Base-by-base conservation (phyloP, 1,140 invertebrate species). In the Panagrolaimus sp. region DNA sequence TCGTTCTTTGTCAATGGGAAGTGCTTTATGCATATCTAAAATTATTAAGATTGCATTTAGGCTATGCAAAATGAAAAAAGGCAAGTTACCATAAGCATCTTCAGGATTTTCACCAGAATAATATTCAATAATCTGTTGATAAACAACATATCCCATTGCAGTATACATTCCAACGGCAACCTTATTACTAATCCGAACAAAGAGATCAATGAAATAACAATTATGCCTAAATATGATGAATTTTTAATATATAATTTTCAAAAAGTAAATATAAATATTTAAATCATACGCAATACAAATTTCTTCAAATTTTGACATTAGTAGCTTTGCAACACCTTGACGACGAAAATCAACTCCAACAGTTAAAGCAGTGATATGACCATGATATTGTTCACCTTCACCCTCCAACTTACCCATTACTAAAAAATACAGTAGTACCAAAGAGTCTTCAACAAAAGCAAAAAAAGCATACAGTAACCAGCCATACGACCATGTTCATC, bases 161-260 rank as follows among this genome's bases (percentile, higher is more conserved):
- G 90, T 90, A 83, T 99, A 99, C 94, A 98, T 98, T 77, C 92
- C 91, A 46, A 97, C 94, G 1, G 96, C 96, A 28, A 96, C 91
- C 84, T 90, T 90, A 84, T 98, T 98, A 77, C 94, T 96, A 0
- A 96, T 93, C 78, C 96, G 88, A 8, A 98, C 96, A 88, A 98
- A 98, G 14, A 98, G 85, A 85, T 98, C 96, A n/a, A 98, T 95
- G 86, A 98, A 98, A 84, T 92, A 97, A 43, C 92, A 92, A 63
- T 90, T 88, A 86, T 97, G 96, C 80, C 93, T 96, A 83, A 67
- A 88, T n/a, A n/a, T n/a, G n/a, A n/a, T n/a, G n/a, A n/a, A n/a
- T n/a, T n/a, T n/a, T n/a, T n/a, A n/a, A n/a, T n/a, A n/a, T n/a
- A n/a, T n/a, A n/a, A n/a, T n/a, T n/a, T n/a, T n/a, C n/a, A n/a